Evolutionary conservation across 1,140 invertebrate species (phyloP).

Genomic region (Drosophila nigrodunni): DNA sequence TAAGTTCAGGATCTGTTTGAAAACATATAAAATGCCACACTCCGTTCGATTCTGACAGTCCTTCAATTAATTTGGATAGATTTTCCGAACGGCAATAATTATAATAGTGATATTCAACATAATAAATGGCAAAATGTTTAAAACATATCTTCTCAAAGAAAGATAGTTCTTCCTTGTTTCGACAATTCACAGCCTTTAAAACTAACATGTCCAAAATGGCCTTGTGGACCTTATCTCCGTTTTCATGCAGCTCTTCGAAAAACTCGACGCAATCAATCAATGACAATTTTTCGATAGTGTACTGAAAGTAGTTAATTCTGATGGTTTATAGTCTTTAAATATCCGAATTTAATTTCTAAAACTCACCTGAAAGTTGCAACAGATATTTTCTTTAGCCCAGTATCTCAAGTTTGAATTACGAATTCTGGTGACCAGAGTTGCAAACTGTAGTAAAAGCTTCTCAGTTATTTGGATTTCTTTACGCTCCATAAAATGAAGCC

Average conservation of each 20-base stretch:
- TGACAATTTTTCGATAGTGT: constrained; percentile 14
- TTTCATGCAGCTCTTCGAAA: constrained; percentile 37
- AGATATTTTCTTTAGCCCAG: constrained; percentile 4
- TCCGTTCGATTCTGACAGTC: constrained; percentile 28
- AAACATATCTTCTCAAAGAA: no score
- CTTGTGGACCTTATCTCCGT: no score
- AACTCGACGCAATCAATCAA: constrained; percentile 55
- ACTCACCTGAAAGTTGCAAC: constrained; percentile 47
- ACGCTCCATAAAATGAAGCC: constrained; percentile 32
- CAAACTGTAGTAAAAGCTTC: constrained; percentile 45
- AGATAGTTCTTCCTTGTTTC: no score
- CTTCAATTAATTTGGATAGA: no score
- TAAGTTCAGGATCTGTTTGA: not conserved
- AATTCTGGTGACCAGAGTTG: constrained; percentile 36
- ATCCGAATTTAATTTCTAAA: not conserved
- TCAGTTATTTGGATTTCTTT: constrained; percentile 20
- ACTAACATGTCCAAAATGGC: no score
- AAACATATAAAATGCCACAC: constrained; percentile 54
- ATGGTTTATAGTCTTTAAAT: not conserved
- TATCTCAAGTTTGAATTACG: constrained; percentile 50
- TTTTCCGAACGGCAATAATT: no score
- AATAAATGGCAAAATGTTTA: no score
- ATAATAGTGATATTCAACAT: no score
- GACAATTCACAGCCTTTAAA: no score
- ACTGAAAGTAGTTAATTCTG: constrained; percentile 1